Base-by-base conservation (phyloP, 2,888 invertebrate species). In the Eupeodes luniger region DNA sequence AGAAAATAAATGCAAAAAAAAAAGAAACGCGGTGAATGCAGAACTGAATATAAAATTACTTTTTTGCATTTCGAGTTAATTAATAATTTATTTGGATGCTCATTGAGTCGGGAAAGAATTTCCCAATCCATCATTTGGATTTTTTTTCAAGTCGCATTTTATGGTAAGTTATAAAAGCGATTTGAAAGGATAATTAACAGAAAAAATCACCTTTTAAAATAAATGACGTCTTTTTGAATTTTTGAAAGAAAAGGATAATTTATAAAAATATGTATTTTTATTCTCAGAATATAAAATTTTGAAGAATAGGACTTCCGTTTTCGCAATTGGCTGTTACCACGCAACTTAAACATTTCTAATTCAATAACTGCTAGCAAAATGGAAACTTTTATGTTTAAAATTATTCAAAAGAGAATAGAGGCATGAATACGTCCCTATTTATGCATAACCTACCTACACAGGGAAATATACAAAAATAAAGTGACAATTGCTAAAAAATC, bases 401-500 rank as follows among this genome's bases (percentile, higher is more conserved):
- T 40, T 40, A 40, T 40, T 40, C 40, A 40, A 40, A 27, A 40
- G 40, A 40, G 27, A 40, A 0, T 40, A 7, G 40, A 40, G 40
- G 40, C 5, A 40, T 9, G 9, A 7, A 40, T 9, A 40, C 0
- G 9, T 40, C 5, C 40, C 6, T 40, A 40, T 40, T 1, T 40
- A 40, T 40, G 9, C 40, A 40, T 40, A 40, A 40, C 5, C 6
- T 40, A 40, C 40, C 40, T 40, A 40, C 12, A 47, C 12, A 12
- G 11, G 44, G 10, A 44, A 44, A 6, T 10, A 47, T 47, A 16
- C n/a, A 53, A 27, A 27, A 59, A 10, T n/a, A 34, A 51, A 69
- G 40, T 53, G 12, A 19, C 40, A 70, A 44, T 55, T 55, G 70
- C 16, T 55, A 70, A 55, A 55, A 53, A 70, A 70, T 55, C 36